Evolutionary conservation across 53 echinoderm and acorn worm genomes (phyloP).

Genomic region (Luidia sarsii): DNA sequence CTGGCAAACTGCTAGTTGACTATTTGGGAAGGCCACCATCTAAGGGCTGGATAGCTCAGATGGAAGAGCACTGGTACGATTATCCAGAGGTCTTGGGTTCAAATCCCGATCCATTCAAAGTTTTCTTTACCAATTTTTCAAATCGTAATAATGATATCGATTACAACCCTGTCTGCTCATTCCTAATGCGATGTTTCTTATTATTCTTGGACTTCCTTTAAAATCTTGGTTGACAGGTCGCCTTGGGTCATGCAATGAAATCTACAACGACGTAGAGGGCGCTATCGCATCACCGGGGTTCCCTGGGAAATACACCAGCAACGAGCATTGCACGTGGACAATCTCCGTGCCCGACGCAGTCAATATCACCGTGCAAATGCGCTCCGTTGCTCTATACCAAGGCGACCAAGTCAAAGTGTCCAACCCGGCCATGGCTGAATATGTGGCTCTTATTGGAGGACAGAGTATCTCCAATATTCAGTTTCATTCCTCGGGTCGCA

Average conservation of each 20-base stretch:
- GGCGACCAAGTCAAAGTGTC: not conserved
- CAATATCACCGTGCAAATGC: conserved; percentile 15
- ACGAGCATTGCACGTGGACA: conserved; percentile 41
- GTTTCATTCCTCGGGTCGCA: conserved; percentile 10
- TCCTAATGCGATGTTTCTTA: too few species aligned
- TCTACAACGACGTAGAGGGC: conserved; percentile 33
- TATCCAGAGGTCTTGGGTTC: too few species aligned
- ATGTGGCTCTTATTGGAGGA: conserved; percentile 7
- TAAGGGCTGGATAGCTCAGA: too few species aligned
- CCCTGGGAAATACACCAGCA: conserved; percentile 11
- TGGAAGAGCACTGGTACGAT: too few species aligned
- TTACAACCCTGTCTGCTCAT: too few species aligned
- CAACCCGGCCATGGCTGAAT: not conserved
- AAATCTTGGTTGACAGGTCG: too few species aligned
- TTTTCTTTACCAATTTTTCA: too few species aligned
- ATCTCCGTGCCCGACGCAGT: conserved; percentile 14
- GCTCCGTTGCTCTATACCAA: not conserved
- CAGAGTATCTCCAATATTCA: not conserved
- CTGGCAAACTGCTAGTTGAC: too few species aligned
- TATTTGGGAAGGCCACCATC: too few species aligned
- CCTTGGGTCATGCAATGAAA: conserved; percentile 20
- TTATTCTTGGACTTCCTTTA: too few species aligned
- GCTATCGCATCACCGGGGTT: conserved; percentile 26
- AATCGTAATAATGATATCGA: too few species aligned
- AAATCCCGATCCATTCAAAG: too few species aligned